Evolutionary conservation across 2,888 invertebrate genomes (phyloP).

Genomic region (Mactromeris polynyma): DNA sequence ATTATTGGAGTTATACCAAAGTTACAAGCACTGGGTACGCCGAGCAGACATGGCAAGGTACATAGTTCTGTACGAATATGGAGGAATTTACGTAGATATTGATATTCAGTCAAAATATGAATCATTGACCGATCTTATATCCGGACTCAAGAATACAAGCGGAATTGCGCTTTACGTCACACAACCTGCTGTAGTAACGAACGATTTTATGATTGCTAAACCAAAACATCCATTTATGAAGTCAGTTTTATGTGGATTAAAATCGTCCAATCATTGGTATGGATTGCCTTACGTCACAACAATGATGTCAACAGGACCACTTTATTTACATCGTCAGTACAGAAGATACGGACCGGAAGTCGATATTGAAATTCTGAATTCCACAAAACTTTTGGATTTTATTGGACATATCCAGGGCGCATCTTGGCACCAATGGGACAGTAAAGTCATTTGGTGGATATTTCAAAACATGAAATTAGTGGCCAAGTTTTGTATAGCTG

Average conservation of each 20-base stretch:
- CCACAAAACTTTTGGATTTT: conserved; percentile 25
- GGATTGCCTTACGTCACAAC: conserved; percentile 56
- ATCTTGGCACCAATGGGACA: conserved; percentile 60
- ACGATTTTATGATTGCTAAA: conserved; percentile 64
- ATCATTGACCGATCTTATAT: neutral
- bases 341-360: conserved; percentile 14
- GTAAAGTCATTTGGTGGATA: conserved; percentile 50
- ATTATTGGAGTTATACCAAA: conserved; percentile 32
- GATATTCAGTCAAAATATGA: conserved; percentile 31
- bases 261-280: conserved; percentile 49
- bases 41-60: conserved; percentile 53
- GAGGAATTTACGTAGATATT: conserved; percentile 56
- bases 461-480: neutral
- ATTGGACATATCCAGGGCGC: conserved; percentile 50
- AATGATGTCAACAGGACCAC: conserved; percentile 62
- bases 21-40: conserved; percentile 58
- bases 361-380: conserved; percentile 35
- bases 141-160: conserved; percentile 8
- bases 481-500: neutral
- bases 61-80: conserved; percentile 50
- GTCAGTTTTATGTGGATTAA: conserved; percentile 49
- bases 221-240: conserved; percentile 47
- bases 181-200: conserved; percentile 48
- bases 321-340: conserved; percentile 44
- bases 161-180: conserved; percentile 49